phyloP scores from a whole-genome alignment of 2,113 vertebrate species.

The Phoenicopterus ruber region DNA sequence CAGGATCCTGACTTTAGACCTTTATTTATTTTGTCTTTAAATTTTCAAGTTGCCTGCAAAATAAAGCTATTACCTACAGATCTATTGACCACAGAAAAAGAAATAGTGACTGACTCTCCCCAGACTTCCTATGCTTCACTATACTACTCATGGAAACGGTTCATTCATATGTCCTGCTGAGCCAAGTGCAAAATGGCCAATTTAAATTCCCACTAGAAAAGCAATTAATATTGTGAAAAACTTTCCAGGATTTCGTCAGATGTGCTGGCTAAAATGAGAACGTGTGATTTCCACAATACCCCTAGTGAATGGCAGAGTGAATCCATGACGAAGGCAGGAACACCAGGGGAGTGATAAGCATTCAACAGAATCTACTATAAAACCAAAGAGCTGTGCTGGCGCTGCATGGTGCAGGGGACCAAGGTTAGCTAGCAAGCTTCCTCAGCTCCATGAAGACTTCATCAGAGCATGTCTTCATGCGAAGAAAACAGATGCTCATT shows the following conservation, averaged over 20 bases:
- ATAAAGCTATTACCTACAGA: not conserved
- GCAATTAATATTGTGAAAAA: not conserved
- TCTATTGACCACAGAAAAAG: not conserved
- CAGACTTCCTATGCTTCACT: not conserved
- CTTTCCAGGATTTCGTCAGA: not conserved
- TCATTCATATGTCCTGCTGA: not conserved
- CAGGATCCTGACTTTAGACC: not conserved
- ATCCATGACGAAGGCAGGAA: not conserved
- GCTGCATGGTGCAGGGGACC: not conserved
- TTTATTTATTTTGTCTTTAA: not conserved
- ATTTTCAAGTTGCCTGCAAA: not conserved
- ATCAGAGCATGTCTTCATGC: not conserved
- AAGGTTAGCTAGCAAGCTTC: not conserved
- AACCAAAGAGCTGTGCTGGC: not conserved
- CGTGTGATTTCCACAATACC: not conserved
- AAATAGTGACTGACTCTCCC: not conserved
- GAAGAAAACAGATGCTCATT: not conserved
- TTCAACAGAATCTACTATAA: not conserved
- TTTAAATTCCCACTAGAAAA: conserved; percentile 1
- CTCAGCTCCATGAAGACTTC: not conserved
- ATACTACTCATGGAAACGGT: not conserved
- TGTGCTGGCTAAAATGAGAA: not conserved
- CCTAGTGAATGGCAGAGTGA: not conserved
- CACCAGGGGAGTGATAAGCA: not conserved
- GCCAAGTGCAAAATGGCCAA: not conserved